These are phyloP conservation scores for Lepus europaeus DNA, from an alignment of 2,113 vertebrate species.

Conservation along the genomic window DNA sequence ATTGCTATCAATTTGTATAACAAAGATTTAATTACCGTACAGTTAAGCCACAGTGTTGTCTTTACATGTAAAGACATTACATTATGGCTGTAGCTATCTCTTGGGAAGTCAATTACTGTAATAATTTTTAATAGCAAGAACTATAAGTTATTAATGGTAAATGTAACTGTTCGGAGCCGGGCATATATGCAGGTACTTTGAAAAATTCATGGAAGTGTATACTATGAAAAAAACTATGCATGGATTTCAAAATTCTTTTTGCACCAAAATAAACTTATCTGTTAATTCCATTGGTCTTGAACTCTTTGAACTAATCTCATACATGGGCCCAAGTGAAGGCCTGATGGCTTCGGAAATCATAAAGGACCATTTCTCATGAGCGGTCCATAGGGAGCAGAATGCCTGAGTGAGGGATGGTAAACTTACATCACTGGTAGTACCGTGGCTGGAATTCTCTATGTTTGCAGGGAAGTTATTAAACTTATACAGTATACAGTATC, in stretches of 20 bases:
- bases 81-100: background rate
- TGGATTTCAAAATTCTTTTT: too few species aligned
- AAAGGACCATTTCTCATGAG: background rate
- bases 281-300: too few species aligned
- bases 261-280: too few species aligned
- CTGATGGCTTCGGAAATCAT: background rate
- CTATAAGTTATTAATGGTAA: background rate
- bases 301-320: too few species aligned
- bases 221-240: too few species aligned
- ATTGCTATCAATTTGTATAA: too few species aligned
- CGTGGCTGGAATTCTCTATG: background rate
- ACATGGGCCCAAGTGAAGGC: background rate
- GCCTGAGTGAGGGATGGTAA: background rate
- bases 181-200: too few species aligned
- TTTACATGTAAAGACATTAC: background rate
- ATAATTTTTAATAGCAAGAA: too few species aligned
- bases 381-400: background rate
- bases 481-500: rapidly evolving
- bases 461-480: background rate
- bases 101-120: background rate
- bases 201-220: too few species aligned
- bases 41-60: background rate
- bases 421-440: too few species aligned
- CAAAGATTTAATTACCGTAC: too few species aligned
- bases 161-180: background rate